Percentiles rank a stretch among this genome's conserved stretches.
Conservation (phyloP, 2,888 invertebrate species). For the Barypeithes pellucidus region DNA sequence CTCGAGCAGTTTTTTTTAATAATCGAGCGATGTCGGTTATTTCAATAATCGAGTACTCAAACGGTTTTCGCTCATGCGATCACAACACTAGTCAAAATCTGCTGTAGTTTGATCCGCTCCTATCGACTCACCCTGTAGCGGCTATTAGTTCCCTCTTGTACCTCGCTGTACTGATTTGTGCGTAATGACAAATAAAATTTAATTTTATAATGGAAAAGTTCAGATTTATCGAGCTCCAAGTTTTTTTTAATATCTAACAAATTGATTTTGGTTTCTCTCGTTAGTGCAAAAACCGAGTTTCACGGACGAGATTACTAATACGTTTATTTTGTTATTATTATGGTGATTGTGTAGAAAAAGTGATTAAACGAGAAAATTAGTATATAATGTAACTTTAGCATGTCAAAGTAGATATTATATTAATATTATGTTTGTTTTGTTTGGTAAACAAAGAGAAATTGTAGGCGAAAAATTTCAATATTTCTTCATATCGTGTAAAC, state of each 20-base stretch:
- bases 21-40: no score
- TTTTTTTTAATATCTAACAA: not conserved
- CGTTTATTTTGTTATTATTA: not conserved
- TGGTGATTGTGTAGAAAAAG: conserved; percentile 1
- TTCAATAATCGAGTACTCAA: no score
- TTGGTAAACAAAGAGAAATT: not conserved
- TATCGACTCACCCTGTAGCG: no score
- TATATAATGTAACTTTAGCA: conserved; percentile 8
- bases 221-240: not conserved
- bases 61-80: no score
- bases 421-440: not conserved
- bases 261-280: not conserved
- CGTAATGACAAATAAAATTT: no score
- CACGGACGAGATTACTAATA: not conserved
- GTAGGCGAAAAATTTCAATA: not conserved
- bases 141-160: no score
- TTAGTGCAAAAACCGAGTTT: not conserved
- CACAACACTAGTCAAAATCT: no score
- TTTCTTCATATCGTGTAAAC: no score
- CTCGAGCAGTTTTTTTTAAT: no score
- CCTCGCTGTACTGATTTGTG: no score
- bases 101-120: no score
- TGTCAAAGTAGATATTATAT: not conserved
- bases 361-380: conserved; percentile 6
- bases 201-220: no score